These are phyloP conservation scores for Drosophila tripunctata DNA, from an alignment of 2,888 invertebrate genomes.

Conservation along the genomic window DNA sequence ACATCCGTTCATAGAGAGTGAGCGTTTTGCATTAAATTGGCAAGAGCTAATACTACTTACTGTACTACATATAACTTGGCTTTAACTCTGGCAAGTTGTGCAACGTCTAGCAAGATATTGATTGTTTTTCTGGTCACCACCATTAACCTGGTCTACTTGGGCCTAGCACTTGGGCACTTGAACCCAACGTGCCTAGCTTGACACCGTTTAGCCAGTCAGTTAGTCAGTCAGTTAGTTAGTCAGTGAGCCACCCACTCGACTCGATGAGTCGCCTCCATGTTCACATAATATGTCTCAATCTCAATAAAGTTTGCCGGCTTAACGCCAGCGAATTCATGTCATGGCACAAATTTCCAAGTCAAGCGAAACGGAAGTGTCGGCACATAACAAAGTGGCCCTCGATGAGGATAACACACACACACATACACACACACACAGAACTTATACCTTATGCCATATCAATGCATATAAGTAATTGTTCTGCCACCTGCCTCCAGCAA, in stretches of 20 bases:
- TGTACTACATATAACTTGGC: slow-evolving; percentile 17
- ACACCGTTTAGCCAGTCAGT: slow-evolving; percentile 40
- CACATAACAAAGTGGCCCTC: slow-evolving; percentile 68
- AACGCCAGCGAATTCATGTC: slow-evolving; percentile 70
- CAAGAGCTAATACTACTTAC: no score
- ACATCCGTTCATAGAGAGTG: slow-evolving; percentile 12
- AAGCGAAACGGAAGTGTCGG: slow-evolving; percentile 75
- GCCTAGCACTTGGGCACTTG: slow-evolving; percentile 61
- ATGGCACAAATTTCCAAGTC: slow-evolving; percentile 76
- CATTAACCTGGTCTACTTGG: slow-evolving; percentile 76
- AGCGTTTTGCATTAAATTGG: slow-evolving; percentile 17
- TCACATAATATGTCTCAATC: slow-evolving; percentile 79
- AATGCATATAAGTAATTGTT: slow-evolving; percentile 27
- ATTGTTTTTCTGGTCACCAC: slow-evolving; percentile 53
- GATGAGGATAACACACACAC: slow-evolving; percentile 1
- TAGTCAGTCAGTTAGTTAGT: slow-evolving; percentile 21
- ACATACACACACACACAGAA: no score
- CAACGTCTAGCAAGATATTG: slow-evolving; percentile 52
- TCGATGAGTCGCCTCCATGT: slow-evolving; percentile 65
- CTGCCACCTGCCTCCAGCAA: slow-evolving; percentile 9
- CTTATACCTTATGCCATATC: slow-evolving; percentile 26
- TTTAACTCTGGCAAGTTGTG: slow-evolving; percentile 43
- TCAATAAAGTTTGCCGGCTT: slow-evolving; percentile 68
- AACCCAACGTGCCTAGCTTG: slow-evolving; percentile 67
- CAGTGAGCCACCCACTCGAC: slow-evolving; percentile 57